phyloP scores from a whole-genome alignment of 2,797 vertebrate species.

The Cossypha polioptera region DNA sequence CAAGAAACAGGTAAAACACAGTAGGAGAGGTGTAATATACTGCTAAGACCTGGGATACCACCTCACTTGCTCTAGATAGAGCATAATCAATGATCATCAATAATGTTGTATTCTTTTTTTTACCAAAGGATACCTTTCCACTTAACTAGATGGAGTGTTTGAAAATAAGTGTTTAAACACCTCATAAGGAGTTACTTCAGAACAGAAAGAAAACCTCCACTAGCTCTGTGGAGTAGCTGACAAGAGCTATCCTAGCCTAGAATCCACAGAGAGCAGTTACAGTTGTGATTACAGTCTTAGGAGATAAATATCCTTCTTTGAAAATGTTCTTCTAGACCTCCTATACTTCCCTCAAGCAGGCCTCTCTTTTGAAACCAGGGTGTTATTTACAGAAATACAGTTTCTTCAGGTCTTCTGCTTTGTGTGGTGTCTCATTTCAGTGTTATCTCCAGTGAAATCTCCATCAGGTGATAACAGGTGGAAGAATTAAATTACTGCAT shows the following conservation, averaged over 20 bases:
- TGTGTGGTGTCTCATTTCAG: neutral
- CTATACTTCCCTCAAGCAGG: neutral
- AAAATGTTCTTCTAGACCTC: neutral
- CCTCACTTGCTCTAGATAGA: neutral
- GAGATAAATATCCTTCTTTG: neutral
- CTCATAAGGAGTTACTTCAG: neutral
- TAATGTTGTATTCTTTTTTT: neutral
- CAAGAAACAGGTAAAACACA: neutral
- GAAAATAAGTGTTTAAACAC: neutral
- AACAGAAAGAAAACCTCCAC: neutral
- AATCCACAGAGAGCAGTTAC: neutral
- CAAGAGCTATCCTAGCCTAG: neutral
- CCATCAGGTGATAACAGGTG: neutral
- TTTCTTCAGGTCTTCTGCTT: neutral
- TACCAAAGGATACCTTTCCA: neutral
- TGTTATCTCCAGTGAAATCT: neutral
- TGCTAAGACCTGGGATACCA: neutral
- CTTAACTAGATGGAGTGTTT: neutral
- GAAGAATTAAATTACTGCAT: neutral
- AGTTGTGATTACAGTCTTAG: neutral
- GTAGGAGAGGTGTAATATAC: neutral
- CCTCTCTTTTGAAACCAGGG: neutral
- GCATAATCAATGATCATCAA: neutral
- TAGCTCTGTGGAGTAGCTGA: neutral
- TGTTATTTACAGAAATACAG: neutral